phyloP scores from a whole-genome alignment of 1,140 invertebrate species.

The Drosophila kurseongensis region DNA sequence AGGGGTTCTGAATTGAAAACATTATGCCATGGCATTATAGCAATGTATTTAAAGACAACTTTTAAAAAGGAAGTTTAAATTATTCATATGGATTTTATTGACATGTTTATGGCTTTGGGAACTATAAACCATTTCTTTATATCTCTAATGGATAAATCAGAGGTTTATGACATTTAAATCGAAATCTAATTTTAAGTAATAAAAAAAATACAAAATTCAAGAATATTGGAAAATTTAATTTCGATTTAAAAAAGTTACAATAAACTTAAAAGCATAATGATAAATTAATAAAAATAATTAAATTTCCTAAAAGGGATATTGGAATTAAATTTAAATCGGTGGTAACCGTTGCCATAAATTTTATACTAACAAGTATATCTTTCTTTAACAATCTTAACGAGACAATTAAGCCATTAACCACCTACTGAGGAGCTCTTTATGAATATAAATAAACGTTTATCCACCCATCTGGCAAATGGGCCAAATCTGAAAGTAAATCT shows the following conservation, averaged over 20 bases:
- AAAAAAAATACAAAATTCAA: too few species aligned
- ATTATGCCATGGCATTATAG: slow-evolving; percentile 1
- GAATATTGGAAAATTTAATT: too few species aligned
- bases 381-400: slow-evolving; percentile 2
- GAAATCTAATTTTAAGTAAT: too few species aligned
- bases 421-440: slow-evolving; percentile 10
- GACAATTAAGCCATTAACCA: slow-evolving; percentile 15
- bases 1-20: slow-evolving; percentile 33
- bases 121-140: slow-evolving; percentile 17
- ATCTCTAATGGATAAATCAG: not conserved
- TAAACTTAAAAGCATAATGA: too few species aligned
- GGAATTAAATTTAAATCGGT: not conserved
- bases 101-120: slow-evolving; percentile 26
- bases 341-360: not conserved
- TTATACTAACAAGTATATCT: slow-evolving; percentile 2
- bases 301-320: too few species aligned
- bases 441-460: slow-evolving; percentile 39
- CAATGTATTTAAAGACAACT: slow-evolving; percentile 13
- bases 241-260: too few species aligned
- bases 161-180: too few species aligned
- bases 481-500: slow-evolving; percentile 50
- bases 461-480: slow-evolving; percentile 39
- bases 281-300: too few species aligned
- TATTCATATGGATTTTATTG: slow-evolving; percentile 23
- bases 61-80: slow-evolving; percentile 33